Evolutionary conservation across 2,888 invertebrate genomes (phyloP).

Genomic region (Orthonevra nobilis): DNA sequence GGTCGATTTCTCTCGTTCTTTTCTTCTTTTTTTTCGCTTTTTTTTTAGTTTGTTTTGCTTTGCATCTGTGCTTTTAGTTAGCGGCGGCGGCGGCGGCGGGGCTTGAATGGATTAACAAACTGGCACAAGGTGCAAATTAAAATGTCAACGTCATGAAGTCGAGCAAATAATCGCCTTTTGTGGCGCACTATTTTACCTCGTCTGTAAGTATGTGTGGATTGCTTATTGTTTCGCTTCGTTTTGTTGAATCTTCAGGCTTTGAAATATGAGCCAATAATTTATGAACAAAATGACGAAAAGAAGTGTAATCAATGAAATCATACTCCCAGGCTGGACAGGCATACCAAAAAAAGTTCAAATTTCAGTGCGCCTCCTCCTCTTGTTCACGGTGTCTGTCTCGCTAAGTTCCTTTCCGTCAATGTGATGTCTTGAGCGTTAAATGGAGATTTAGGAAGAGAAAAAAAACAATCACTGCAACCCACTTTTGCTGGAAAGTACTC

Average conservation of each 20-base stretch:
- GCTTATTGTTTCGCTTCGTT: conserved; percentile 5
- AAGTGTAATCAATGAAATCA: conserved; percentile 33
- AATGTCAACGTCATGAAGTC: conserved; percentile 70
- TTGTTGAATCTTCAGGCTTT: conserved; percentile 44
- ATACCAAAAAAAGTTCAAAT: conserved; percentile 59
- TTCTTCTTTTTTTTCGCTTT: conserved; percentile 21
- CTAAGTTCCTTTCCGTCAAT: too few species aligned
- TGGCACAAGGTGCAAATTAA: conserved; percentile 70
- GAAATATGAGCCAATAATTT: conserved; percentile 67
- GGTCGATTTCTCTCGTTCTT: conserved; percentile 30
- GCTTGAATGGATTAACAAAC: conserved; percentile 64
- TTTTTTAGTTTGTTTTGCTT: conserved; percentile 15
- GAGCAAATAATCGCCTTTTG: conserved; percentile 68
- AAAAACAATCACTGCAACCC: conserved; percentile 46
- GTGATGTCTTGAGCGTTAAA: not conserved
- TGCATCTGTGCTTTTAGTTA: too few species aligned
- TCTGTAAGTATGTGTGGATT: not conserved
- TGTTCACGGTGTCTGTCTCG: too few species aligned
- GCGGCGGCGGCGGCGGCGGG: too few species aligned
- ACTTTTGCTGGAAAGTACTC: conserved; percentile 37
- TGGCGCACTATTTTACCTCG: conserved; percentile 16
- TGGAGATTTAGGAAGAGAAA: conserved; percentile 6
- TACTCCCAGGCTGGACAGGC: conserved; percentile 37
- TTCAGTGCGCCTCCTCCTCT: conserved; percentile 20
- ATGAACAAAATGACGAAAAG: conserved; percentile 53